Evolutionary conservation across 1,140 invertebrate species (phyloP).

Genomic region (Cepaea nemoralis): DNA sequence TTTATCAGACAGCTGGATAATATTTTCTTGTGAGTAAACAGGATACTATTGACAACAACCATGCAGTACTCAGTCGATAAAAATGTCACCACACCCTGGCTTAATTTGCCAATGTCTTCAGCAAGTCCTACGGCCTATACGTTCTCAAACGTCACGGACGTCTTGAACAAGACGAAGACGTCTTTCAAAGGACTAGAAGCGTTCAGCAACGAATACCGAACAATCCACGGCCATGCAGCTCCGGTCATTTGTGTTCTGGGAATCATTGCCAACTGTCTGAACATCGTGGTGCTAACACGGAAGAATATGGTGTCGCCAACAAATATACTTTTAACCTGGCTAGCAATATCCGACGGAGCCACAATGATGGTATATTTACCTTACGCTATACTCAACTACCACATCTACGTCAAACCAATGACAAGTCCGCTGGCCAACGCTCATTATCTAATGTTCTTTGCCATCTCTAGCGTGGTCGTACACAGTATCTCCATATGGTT

Average conservation of each 20-base stretch:
- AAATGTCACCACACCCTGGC: not conserved
- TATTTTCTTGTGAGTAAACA: too few species aligned
- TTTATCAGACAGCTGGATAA: too few species aligned
- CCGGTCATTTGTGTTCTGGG: slow-evolving; percentile 88
- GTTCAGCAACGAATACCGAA: slow-evolving; percentile 65
- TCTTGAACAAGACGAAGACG: not conserved
- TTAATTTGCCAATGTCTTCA: slow-evolving; percentile 1
- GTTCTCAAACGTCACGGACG: not conserved
- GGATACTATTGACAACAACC: too few species aligned
- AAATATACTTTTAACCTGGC: slow-evolving; percentile 85
- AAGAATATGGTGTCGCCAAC: slow-evolving; percentile 86
- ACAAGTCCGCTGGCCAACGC: slow-evolving; percentile 56
- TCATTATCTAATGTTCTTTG: slow-evolving; percentile 65
- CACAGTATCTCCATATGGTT: slow-evolving; percentile 95
- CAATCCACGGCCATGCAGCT: slow-evolving; percentile 80
- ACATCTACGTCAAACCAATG: slow-evolving; percentile 55
- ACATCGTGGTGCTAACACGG: slow-evolving; percentile 89
- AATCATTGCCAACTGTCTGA: slow-evolving; percentile 88
- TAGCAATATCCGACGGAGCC: slow-evolving; percentile 87
- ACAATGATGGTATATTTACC: slow-evolving; percentile 79
- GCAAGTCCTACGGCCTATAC: not conserved
- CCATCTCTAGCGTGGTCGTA: slow-evolving; percentile 82
- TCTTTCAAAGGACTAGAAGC: slow-evolving; percentile 43
- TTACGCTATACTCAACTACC: slow-evolving; percentile 66
- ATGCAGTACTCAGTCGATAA: slow-evolving; percentile 6